Conservation (phyloP, 92 coral and sea anemone species). For the Epizoanthus ramosus region DNA sequence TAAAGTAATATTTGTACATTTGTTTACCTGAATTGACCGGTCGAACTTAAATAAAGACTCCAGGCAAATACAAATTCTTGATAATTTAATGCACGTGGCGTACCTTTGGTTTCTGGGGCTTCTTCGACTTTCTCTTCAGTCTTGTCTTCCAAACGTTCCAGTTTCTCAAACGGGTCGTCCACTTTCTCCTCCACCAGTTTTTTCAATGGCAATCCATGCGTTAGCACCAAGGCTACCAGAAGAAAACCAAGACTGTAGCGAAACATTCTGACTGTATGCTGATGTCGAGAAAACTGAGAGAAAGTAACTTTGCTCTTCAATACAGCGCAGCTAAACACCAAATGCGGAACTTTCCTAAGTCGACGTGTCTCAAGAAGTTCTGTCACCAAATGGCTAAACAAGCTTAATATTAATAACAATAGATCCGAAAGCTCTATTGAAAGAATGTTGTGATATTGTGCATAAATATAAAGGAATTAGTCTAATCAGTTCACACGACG, state of each 20-base stretch:
- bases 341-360: constrained; percentile 31
- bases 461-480: constrained; percentile 28
- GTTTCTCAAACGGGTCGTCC: constrained; percentile 31
- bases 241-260: constrained; percentile 28
- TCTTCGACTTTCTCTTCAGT: neutral
- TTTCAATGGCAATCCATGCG: constrained; percentile 24
- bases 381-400: neutral
- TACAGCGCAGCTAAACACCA: neutral
- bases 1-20: neutral
- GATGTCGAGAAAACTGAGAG: neutral
- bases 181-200: neutral
- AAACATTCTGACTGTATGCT: constrained; percentile 18
- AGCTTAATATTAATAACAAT: constrained; percentile 23
- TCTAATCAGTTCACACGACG: neutral
- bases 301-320: neutral
- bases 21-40: neutral
- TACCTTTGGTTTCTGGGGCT: constrained; percentile 18
- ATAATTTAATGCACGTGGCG: no score
- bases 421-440: neutral
- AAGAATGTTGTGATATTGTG: constrained; percentile 28
- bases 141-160: constrained; percentile 1
- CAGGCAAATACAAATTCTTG: no score
- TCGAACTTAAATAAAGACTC: no score
- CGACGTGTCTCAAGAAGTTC: constrained; percentile 16
- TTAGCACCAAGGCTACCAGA: constrained; percentile 10